Percentiles rank a stretch among this genome's conserved stretches.
phyloP scores from a whole-genome alignment of 2,888 invertebrate species.

The Megalurothrips usitatus region DNA sequence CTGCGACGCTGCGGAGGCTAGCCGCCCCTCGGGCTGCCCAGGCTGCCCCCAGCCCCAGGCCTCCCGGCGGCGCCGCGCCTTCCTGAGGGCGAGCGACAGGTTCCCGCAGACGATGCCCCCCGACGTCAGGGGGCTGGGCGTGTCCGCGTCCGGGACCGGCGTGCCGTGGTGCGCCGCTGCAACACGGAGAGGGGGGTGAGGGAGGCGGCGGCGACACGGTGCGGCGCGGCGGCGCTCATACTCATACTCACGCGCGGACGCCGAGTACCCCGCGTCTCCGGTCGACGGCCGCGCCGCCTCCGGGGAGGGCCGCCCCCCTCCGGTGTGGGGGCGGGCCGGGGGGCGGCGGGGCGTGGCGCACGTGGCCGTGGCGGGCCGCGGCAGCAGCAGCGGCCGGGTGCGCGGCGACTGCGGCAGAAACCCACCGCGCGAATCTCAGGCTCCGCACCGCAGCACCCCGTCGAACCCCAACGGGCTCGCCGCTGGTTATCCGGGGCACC shows the following conservation, averaged over 20 bases:
- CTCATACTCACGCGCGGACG: background rate
- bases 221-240: too few species aligned
- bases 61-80: background rate
- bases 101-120: slow-evolving; percentile 8
- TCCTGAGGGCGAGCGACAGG: background rate
- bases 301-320: background rate
- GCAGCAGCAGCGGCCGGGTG: background rate
- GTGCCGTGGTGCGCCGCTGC: background rate
- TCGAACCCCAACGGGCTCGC: background rate
- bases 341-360: slow-evolving; percentile 8
- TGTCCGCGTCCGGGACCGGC: background rate
- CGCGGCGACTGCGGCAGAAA: background rate
- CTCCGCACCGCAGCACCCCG: too few species aligned
- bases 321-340: background rate
- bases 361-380: background rate
- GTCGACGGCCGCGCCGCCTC: background rate
- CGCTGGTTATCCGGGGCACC: background rate
- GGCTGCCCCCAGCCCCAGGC: background rate
- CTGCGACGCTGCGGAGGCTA: too few species aligned
- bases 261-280: background rate
- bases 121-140: slow-evolving; percentile 3
- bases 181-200: background rate
- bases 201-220: background rate
- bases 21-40: background rate
- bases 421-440: too few species aligned